Evolutionary conservation across 2,888 invertebrate species (phyloP), one percentile per base, ranked within the genome.

Genomic region (Molorchus minor): DNA sequence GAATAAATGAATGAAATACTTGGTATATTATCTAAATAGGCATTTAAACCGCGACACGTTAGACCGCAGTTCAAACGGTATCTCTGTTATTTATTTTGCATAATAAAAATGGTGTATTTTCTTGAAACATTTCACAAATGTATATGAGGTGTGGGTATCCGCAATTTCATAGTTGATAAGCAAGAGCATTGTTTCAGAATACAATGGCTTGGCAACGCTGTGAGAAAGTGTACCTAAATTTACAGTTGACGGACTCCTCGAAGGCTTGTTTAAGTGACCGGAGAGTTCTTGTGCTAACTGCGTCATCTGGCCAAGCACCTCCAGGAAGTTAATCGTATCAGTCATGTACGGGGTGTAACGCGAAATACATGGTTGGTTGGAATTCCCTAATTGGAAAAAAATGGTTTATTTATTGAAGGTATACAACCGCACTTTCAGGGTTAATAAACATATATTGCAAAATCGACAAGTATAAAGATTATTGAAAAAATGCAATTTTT

Each of bases 201-300:
- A 72, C 71, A 71, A 74, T 71, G 55, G 66, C 58, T 41, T 67
- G 72, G 73, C 72, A 74, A 72, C 71, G 60, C 47, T 71, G 73
- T 71, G 71, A 72, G 73, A 75, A 73, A 73, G 71, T 72, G 62
- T 71, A 70, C 69, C 69, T 70, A 68, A 72, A 72, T 75, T 75
- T 65, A 75, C 71, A 73, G 66, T 72, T 73, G 71, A 72, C 56
- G 69, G 69, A 61, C 51, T 67, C 61, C 64, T 65, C 62, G 69
- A 71, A 72, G 72, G 54, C 56, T 41, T 52, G 45, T 46, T 51
- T 54, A 49, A 43, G 30, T 19, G 38, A 25, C n/a, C 33, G 12
- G 35, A 16, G 13, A 15, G 16, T 40, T 49, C 36, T 49, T 41
- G 41, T n/a, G 30, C 21, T 12, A 19, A 25, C 15, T 52, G 15